Evolutionary conservation across 2,113 vertebrate species (phyloP).

Genomic region (Hyperopisus bebe): DNA sequence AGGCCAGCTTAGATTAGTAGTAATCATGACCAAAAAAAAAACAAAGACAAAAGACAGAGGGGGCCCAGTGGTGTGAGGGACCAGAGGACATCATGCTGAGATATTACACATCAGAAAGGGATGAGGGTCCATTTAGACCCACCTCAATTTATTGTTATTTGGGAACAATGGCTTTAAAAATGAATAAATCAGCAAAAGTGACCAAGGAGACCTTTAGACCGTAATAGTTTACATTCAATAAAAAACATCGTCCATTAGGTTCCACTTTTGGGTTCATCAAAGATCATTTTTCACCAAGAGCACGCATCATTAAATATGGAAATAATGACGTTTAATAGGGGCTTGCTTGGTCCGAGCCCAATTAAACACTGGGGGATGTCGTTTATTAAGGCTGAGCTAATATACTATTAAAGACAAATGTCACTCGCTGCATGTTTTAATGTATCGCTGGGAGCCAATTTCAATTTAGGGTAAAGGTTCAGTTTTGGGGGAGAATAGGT

Average conservation of each 20-base stretch:
- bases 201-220: not conserved
- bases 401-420: constrained; percentile 74
- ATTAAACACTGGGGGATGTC: constrained; percentile 78
- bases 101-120: not conserved
- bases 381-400: constrained; percentile 75
- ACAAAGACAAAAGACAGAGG: not conserved
- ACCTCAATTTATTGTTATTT: not conserved
- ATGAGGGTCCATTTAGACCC: not conserved
- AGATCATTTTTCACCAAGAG: constrained; percentile 48
- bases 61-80: not conserved
- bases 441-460: constrained; percentile 67
- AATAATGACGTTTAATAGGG: constrained; percentile 76
- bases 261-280: constrained; percentile 43
- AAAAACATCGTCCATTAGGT: not conserved
- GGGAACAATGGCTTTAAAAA: constrained; percentile 2
- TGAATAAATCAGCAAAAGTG: constrained; percentile 8
- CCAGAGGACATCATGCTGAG: not conserved
- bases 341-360: constrained; percentile 71
- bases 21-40: not conserved
- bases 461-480: not conserved
- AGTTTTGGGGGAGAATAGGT: not conserved
- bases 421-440: constrained; percentile 74
- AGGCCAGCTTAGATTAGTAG: not conserved
- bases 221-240: not conserved
- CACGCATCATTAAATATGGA: constrained; percentile 75